Percentiles rank a stretch among this genome's conserved stretches.
phyloP scores from a whole-genome alignment of 2,888 invertebrate species.

The Temnothorax rugatulus region DNA sequence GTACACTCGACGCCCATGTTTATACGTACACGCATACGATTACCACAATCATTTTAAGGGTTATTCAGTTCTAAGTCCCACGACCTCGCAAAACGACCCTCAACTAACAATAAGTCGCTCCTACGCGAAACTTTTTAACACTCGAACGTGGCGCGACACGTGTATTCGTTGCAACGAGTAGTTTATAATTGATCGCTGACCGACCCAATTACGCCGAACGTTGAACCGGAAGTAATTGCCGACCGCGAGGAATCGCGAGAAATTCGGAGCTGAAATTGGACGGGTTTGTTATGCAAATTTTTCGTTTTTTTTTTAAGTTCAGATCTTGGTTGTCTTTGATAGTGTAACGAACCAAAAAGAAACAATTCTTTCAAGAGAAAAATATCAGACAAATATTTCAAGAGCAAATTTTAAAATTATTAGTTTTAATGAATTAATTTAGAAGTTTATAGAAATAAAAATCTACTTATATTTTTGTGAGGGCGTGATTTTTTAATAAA shows the following conservation, averaged over 20 bases:
- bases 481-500: background rate
- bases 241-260: conserved; percentile 7
- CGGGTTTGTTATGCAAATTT: background rate
- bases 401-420: background rate
- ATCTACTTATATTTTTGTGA: background rate
- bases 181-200: conserved; percentile 66
- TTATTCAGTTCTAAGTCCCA: conserved; percentile 13
- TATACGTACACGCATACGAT: background rate
- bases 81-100: conserved; percentile 25
- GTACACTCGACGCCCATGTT: conserved; percentile 20
- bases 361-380: background rate
- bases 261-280: background rate
- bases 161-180: conserved; percentile 52
- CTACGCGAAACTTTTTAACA: conserved; percentile 24
- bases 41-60: conserved; percentile 16
- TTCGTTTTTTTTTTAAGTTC: background rate
- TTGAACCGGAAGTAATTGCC: conserved; percentile 52
- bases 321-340: background rate
- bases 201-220: conserved; percentile 66
- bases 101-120: background rate
- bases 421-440: background rate
- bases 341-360: background rate
- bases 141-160: conserved; percentile 40
- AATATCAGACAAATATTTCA: background rate
- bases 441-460: background rate